Evolutionary conservation across 1,140 invertebrate species (phyloP).

Genomic region (Augochlora pura): DNA sequence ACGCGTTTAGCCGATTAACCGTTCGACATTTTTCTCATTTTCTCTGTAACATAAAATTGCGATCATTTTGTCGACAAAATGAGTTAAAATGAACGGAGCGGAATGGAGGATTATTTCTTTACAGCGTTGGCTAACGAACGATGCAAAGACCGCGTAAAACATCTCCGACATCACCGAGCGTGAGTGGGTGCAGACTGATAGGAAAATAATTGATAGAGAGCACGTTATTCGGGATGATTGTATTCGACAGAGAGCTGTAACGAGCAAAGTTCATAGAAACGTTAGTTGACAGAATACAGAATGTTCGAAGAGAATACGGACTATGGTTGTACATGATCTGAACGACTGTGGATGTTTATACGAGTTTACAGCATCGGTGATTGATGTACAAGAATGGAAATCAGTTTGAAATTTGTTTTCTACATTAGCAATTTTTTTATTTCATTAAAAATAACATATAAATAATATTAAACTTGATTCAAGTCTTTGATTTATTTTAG

Average conservation of each 20-base stretch:
- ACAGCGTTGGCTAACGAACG: background rate
- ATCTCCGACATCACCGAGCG: background rate
- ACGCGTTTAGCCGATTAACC: constrained; percentile 52
- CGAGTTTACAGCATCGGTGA: no score
- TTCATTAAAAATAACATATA: background rate
- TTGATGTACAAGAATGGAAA: no score
- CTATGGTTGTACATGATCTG: no score
- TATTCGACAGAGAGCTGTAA: constrained; percentile 1
- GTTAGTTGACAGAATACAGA: background rate
- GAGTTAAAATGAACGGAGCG: constrained; percentile 53
- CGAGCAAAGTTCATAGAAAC: background rate
- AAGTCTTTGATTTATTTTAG: no score
- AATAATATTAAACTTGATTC: no score
- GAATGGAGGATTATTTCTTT: background rate
- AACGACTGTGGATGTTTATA: no score
- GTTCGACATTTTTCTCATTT: constrained; percentile 21
- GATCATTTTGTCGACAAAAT: constrained; percentile 54
- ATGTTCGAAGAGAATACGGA: background rate
- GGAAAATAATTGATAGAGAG: background rate
- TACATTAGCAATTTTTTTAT: background rate
- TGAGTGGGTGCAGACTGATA: background rate
- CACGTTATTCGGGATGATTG: background rate
- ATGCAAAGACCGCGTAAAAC: background rate
- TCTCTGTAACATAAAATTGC: constrained; percentile 50
- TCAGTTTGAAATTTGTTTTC: no score